phyloP scores from a whole-genome alignment of 2,797 vertebrate genomes.

The Onychomys leucogaster region DNA sequence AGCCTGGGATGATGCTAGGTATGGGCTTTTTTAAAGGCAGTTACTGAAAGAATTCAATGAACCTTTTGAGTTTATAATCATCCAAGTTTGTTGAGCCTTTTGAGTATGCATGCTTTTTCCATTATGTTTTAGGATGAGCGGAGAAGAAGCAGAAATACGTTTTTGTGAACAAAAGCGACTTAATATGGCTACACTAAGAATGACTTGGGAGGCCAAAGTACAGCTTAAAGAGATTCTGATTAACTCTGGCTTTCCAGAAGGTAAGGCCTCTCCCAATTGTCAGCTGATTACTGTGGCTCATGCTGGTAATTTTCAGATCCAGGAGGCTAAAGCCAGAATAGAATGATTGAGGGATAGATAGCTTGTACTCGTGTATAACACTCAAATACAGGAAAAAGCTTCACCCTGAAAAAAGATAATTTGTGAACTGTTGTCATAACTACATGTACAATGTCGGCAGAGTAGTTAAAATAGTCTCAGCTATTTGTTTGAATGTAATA shows the following conservation, averaged over 20 bases:
- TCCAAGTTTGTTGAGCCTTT: background rate
- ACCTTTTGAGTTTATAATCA: background rate
- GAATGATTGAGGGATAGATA: background rate
- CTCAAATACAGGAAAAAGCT: background rate
- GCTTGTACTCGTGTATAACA: background rate
- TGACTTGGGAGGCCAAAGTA: conserved; percentile 99
- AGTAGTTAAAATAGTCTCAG: background rate
- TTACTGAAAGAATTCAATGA: background rate
- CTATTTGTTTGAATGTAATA: background rate
- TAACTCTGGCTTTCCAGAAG: conserved; percentile 96
- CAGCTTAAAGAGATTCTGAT: conserved; percentile 97
- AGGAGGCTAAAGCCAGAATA: background rate
- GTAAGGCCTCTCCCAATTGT: conserved; percentile 82
- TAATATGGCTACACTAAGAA: conserved; percentile 96
- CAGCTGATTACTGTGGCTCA: background rate
- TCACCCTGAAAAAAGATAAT: background rate
- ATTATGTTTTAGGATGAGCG: conserved; percentile 91
- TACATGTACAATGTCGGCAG: background rate
- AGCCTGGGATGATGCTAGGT: conserved; percentile 97
- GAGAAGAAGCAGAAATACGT: conserved; percentile 94
- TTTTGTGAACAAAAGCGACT: conserved; percentile 99
- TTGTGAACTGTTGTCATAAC: no score
- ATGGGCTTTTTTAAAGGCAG: conserved; percentile 14
- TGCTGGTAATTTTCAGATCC: background rate
- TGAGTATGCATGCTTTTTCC: conserved; percentile 9